phyloP scores from a whole-genome alignment of 2,797 vertebrate species.

The Dromococcyx pavoninus region DNA sequence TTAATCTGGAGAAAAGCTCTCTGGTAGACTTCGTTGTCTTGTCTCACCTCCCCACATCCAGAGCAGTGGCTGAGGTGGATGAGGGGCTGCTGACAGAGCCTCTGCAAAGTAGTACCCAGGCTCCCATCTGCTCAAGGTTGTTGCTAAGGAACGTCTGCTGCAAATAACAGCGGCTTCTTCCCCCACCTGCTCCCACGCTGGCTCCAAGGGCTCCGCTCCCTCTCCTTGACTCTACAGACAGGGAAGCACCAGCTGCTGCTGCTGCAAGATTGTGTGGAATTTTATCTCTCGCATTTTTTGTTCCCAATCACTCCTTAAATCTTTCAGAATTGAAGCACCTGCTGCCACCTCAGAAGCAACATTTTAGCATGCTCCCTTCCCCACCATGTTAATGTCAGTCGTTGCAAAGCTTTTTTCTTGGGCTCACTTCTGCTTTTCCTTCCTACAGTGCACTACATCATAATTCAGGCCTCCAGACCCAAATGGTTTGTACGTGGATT shows the following conservation, averaged over 20 bases:
- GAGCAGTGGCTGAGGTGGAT: neutral
- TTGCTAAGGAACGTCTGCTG: conserved; percentile 63
- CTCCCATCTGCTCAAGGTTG: conserved; percentile 31
- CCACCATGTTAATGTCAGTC: neutral
- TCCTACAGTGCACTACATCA: neutral
- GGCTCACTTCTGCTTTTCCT: neutral
- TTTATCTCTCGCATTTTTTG: neutral
- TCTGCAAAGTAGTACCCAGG: neutral
- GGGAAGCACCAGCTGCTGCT: conserved; percentile 14
- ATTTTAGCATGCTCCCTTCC: neutral
- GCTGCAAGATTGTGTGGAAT: neutral
- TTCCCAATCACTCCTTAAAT: neutral
- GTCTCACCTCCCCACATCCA: fast-evolving
- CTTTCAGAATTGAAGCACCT: neutral
- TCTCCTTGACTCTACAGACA: neutral
- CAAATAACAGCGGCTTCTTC: neutral
- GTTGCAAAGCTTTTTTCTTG: neutral
- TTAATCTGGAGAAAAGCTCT: neutral
- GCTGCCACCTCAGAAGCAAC: neutral
- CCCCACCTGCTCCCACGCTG: neutral
- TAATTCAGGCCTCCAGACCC: neutral
- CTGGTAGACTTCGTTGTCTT: neutral
- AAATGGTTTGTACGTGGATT: neutral
- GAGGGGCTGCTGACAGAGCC: neutral
- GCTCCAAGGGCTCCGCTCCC: neutral